These are phyloP conservation scores for Suncus etruscus DNA, from an alignment of 2,113 vertebrate genomes.

Conservation along the genomic window DNA sequence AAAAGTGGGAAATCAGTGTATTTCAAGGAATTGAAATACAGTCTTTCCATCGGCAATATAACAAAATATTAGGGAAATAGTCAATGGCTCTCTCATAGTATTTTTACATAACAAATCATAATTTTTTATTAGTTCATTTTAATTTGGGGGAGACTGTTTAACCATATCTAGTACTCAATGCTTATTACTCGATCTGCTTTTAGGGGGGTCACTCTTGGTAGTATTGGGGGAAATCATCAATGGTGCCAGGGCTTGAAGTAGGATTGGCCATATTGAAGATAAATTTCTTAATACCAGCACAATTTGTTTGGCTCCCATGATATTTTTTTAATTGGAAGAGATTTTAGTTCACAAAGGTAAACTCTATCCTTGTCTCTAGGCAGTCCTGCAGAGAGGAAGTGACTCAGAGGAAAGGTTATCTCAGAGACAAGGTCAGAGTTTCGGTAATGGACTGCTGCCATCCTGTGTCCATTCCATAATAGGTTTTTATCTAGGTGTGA, in stretches of 20 bases:
- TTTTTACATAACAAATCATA: slow-evolving; percentile 58
- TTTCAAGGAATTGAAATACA: slow-evolving; percentile 32
- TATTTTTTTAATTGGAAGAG: not conserved
- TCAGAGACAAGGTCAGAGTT: not conserved
- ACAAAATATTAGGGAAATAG: not conserved
- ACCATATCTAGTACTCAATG: no score
- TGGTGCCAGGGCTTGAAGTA: no score
- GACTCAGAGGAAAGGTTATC: slow-evolving; percentile 20
- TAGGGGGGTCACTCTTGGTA: no score
- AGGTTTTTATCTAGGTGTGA: not conserved
- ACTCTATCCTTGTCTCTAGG: not conserved
- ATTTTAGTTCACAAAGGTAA: not conserved
- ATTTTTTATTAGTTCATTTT: slow-evolving; percentile 5
- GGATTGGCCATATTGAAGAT: no score
- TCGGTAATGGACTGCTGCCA: not conserved
- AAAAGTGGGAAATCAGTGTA: slow-evolving; percentile 43
- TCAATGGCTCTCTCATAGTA: not conserved
- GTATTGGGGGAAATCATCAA: no score
- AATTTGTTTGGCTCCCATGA: no score
- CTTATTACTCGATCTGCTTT: no score
- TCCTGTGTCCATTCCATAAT: not conserved
- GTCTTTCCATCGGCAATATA: not conserved
- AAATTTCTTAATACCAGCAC: no score
- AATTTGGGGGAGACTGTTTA: no score
- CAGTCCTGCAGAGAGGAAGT: not conserved